Conservation (phyloP, 2,113 vertebrate genomes). For the Sinocyclocheilus grahami region DNA sequence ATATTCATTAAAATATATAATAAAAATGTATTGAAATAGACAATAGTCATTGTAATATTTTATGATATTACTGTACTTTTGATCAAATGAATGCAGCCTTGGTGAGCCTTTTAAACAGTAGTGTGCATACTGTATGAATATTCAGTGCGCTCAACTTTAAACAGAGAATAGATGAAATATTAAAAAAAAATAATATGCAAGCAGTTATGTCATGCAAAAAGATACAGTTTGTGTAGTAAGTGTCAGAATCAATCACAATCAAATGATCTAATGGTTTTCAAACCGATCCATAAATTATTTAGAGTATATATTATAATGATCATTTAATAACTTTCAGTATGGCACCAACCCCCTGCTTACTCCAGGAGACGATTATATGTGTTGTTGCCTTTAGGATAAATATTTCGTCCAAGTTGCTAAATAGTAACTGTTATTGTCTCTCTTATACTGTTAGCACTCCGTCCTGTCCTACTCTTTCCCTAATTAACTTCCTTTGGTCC, state of each 20-base stretch:
- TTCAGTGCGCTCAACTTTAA: background rate
- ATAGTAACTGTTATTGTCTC: background rate
- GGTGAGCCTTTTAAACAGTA: background rate
- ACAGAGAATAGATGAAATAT: background rate
- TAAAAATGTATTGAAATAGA: background rate
- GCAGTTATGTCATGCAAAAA: background rate
- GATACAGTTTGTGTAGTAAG: background rate
- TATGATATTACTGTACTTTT: background rate
- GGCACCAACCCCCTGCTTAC: background rate
- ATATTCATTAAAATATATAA: too few relatives aligned
- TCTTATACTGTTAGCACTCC: background rate
- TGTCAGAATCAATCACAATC: background rate
- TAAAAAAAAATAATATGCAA: background rate
- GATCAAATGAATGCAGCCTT: background rate
- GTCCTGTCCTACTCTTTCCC: background rate
- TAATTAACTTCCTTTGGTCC: constrained; percentile 30
- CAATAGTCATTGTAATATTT: background rate
- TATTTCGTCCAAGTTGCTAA: background rate
- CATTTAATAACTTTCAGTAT: background rate
- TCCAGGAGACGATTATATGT: background rate
- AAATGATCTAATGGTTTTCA: background rate
- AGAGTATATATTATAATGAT: background rate
- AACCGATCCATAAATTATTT: background rate
- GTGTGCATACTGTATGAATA: background rate
- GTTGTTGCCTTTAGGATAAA: background rate